Evolutionary conservation across 2,888 invertebrate genomes (phyloP).

Genomic region (Fissipunctia ypsillon): DNA sequence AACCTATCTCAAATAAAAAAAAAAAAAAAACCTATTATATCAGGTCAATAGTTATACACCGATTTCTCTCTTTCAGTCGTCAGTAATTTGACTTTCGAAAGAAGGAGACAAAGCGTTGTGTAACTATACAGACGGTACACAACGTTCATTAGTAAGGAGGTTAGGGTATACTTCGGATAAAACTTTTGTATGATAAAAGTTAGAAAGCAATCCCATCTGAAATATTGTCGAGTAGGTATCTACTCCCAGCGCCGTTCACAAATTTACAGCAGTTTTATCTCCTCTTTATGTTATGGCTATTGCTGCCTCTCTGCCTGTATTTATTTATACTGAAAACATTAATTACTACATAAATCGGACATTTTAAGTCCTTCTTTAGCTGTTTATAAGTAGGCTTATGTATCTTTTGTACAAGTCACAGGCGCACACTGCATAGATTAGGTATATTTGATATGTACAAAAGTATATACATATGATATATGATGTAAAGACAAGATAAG

Average conservation of each 20-base stretch:
- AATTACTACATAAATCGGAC: background rate
- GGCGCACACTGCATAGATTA: background rate
- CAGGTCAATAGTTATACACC: too few relatives aligned
- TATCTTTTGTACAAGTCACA: slow-evolving; percentile 7
- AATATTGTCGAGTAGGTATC: slow-evolving; percentile 38
- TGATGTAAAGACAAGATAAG: slow-evolving; percentile 18
- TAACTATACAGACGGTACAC: too few relatives aligned
- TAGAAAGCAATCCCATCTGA: slow-evolving; percentile 52
- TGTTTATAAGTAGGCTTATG: background rate
- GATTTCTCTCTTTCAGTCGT: too few relatives aligned
- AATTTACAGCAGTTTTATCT: slow-evolving; percentile 31
- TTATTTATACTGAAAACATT: background rate
- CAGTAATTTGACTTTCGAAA: too few relatives aligned
- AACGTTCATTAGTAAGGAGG: too few relatives aligned
- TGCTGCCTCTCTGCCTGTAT: background rate
- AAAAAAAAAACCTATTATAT: too few relatives aligned
- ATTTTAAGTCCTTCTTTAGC: background rate
- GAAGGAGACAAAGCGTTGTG: too few relatives aligned
- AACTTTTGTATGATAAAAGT: slow-evolving; percentile 57
- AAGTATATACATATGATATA: slow-evolving; percentile 11
- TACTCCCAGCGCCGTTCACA: slow-evolving; percentile 21
- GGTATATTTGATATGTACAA: background rate
- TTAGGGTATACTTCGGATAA: slow-evolving; percentile 2
- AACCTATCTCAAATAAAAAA: too few relatives aligned
- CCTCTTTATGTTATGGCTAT: slow-evolving; percentile 24